Evolutionary conservation across 92 coral and sea anemone species (phyloP).

Genomic region (Chrysogorgia sp.): DNA sequence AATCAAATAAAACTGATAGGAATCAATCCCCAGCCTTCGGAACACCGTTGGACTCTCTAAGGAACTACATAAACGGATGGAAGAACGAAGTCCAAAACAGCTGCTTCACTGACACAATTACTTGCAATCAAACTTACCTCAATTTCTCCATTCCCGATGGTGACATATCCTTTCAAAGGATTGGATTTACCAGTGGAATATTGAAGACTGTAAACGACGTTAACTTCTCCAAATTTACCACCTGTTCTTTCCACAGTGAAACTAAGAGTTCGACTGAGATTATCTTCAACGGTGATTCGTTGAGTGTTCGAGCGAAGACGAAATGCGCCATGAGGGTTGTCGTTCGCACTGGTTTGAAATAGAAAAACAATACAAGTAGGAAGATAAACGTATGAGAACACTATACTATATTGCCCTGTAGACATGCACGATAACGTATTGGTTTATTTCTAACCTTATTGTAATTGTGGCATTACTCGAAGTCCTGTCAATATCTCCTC

Average conservation of each 20-base stretch:
- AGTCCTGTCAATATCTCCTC: conserved; percentile 75
- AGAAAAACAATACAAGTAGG: too few species aligned
- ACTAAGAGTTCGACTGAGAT: conserved; percentile 65
- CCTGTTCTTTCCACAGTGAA: conserved; percentile 76
- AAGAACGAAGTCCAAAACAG: too few species aligned
- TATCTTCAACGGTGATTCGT: conserved; percentile 57
- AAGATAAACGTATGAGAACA: too few species aligned
- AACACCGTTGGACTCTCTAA: too few species aligned
- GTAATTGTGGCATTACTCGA: conserved; percentile 73
- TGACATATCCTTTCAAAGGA: conserved; percentile 55
- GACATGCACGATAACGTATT: not conserved
- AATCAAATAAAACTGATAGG: too few species aligned
- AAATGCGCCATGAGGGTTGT: conserved; percentile 92
- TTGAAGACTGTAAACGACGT: conserved; percentile 69
- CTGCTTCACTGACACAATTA: too few species aligned
- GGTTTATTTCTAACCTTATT: conserved; percentile 64
- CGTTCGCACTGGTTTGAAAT: conserved; percentile 70
- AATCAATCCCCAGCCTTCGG: too few species aligned
- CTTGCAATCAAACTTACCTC: conserved; percentile 58
- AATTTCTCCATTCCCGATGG: conserved; percentile 57
- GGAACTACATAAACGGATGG: too few species aligned
- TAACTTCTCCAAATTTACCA: conserved; percentile 84
- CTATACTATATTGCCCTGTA: too few species aligned
- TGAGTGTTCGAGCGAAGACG: conserved; percentile 72
- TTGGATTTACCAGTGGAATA: conserved; percentile 79